phyloP scores from a whole-genome alignment of 2,888 invertebrate genomes.

The Octodonta nipae region DNA sequence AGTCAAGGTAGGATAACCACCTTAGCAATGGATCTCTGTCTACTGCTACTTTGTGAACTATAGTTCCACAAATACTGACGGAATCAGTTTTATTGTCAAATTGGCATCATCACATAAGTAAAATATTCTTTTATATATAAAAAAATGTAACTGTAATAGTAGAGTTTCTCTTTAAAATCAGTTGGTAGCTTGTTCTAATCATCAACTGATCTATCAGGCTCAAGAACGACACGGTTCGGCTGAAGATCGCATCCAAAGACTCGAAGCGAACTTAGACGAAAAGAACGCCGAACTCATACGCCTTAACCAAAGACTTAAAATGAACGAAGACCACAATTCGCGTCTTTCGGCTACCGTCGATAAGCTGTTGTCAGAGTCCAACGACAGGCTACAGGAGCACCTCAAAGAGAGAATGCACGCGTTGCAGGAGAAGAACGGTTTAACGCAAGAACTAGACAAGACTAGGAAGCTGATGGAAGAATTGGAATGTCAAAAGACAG shows the following conservation, averaged over 20 bases:
- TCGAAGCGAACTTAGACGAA: conserved; percentile 86
- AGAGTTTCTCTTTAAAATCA: too few relatives aligned
- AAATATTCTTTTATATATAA: too few relatives aligned
- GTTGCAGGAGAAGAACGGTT: conserved; percentile 89
- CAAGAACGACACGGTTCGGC: conserved; percentile 92
- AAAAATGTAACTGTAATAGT: too few relatives aligned
- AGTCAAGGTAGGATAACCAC: too few relatives aligned
- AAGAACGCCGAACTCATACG: conserved; percentile 87
- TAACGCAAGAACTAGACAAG: conserved; percentile 91
- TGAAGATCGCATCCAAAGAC: conserved; percentile 85
- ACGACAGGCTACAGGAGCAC: conserved; percentile 95
- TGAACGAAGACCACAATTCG: conserved; percentile 99
- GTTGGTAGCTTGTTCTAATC: too few relatives aligned
- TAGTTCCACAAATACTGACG: too few relatives aligned
- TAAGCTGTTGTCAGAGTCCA: conserved; percentile 90
- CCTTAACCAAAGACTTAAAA: conserved; percentile 83
- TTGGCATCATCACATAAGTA: too few relatives aligned
- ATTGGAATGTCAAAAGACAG: conserved; percentile 66
- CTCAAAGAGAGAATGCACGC: conserved; percentile 97
- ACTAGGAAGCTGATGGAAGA: conserved; percentile 81
- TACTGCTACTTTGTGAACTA: too few relatives aligned
- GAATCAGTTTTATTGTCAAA: too few relatives aligned
- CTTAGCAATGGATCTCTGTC: too few relatives aligned
- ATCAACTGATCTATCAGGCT: too few relatives aligned
- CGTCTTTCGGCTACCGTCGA: conserved; percentile 93